Percentiles rank a stretch among this genome's conserved stretches.
Conservation (phyloP, 2,113 vertebrate species). For the Microcebus murinus region DNA sequence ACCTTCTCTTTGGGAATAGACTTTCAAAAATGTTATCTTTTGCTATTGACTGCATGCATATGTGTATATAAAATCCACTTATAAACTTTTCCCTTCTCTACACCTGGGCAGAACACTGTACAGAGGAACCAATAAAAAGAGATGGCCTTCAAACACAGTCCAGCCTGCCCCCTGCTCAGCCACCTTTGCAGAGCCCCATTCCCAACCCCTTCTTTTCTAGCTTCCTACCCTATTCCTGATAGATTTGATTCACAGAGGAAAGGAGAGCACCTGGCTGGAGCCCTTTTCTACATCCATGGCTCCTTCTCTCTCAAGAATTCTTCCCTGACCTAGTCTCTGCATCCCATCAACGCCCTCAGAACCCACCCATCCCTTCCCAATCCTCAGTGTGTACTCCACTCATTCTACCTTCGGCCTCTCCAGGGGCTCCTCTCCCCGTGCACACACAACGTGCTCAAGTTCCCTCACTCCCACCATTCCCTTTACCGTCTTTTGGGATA, state of each 20-base stretch:
- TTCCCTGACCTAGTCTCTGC: neutral
- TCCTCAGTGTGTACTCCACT: neutral
- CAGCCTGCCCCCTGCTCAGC: neutral
- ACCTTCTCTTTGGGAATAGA: neutral
- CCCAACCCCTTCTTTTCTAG: neutral
- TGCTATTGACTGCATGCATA: neutral
- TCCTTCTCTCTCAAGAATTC: neutral
- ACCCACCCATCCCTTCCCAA: neutral
- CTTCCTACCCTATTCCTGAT: neutral
- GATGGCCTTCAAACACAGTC: neutral
- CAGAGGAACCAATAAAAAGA: neutral
- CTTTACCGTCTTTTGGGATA: neutral
- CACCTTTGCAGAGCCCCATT: neutral
- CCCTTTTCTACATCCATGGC: neutral
- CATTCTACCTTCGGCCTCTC: neutral
- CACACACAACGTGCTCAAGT: neutral
- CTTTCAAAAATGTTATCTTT: conserved; percentile 25
- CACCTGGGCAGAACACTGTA: neutral
- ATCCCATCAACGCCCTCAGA: neutral
- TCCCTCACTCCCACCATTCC: neutral
- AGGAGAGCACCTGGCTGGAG: neutral
- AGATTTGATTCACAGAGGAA: neutral
- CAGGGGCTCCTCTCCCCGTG: neutral
- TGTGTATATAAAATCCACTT: neutral
- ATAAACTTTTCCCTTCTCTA: neutral